phyloP scores from a whole-genome alignment of 2,888 invertebrate genomes.

The Synergus laeviventris region DNA sequence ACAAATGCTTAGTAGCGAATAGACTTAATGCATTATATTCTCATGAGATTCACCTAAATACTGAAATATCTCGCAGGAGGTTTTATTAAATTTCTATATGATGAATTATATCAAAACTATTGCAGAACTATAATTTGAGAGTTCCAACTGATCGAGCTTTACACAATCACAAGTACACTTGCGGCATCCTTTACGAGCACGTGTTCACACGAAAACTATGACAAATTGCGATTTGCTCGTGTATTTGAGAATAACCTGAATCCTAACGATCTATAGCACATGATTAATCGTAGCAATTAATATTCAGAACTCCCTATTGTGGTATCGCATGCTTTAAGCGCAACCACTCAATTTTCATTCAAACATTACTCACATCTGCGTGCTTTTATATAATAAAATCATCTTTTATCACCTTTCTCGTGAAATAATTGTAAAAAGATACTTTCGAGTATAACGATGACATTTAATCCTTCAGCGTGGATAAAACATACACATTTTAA shows the following conservation, averaged over 20 bases:
- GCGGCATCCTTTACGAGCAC: slow-evolving; percentile 2
- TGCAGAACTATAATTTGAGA: slow-evolving; percentile 18
- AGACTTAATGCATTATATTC: no score
- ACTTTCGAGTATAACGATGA: background rate
- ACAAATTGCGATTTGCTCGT: slow-evolving; percentile 36
- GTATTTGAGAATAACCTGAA: slow-evolving; percentile 36
- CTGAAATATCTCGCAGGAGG: background rate
- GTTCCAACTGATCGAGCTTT: slow-evolving; percentile 15
- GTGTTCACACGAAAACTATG: slow-evolving; percentile 38
- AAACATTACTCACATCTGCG: slow-evolving; percentile 1
- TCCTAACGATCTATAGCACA: slow-evolving; percentile 31
- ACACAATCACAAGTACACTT: slow-evolving; percentile 23
- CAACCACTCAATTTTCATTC: slow-evolving; percentile 32
- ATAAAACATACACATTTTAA: no score
- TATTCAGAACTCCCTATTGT: slow-evolving; percentile 34
- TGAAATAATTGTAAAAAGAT: background rate
- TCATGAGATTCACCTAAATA: background rate
- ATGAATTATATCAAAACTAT: slow-evolving; percentile 6
- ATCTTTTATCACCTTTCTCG: background rate
- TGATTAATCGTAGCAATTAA: slow-evolving; percentile 37
- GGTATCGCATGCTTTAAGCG: slow-evolving; percentile 18
- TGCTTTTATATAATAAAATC: background rate
- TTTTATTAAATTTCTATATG: background rate
- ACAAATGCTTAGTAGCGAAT: no score
- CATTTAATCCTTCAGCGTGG: background rate